These are phyloP conservation scores for Eulemur macaco DNA, from an alignment of 2,113 vertebrate species.

Conservation along the genomic window DNA sequence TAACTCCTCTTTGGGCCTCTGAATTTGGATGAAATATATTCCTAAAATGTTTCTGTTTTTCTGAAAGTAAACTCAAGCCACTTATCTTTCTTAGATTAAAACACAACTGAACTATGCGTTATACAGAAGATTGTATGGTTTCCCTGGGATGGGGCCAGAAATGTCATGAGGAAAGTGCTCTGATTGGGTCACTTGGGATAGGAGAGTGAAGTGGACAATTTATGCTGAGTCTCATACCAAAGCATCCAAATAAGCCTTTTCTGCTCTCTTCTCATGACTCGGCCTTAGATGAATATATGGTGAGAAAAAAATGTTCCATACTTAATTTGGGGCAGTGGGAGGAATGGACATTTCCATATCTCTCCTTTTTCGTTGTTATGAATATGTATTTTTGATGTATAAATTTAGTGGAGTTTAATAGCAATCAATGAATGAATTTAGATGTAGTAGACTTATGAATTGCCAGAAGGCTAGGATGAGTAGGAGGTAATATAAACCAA, in stretches of 20 bases:
- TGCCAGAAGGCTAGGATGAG: not conserved
- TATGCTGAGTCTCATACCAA: not conserved
- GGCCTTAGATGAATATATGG: not conserved
- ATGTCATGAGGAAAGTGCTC: not conserved
- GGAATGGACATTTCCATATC: not conserved
- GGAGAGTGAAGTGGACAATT: not conserved
- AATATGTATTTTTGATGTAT: not conserved
- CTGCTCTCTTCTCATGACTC: not conserved
- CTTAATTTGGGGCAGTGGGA: not conserved
- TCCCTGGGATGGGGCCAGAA: not conserved
- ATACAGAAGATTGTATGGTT: not conserved
- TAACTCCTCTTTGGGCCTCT: not conserved
- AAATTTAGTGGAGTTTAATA: not conserved
- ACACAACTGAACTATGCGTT: not conserved
- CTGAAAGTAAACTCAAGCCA: not conserved
- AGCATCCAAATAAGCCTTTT: not conserved
- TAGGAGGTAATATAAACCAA: not conserved
- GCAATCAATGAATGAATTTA: not conserved
- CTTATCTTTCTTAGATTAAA: not conserved
- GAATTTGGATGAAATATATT: not conserved
- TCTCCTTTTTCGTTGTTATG: not conserved
- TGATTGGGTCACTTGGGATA: not conserved
- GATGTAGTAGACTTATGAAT: not conserved
- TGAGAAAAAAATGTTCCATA: not conserved
- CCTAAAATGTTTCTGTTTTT: not conserved